phyloP scores from a whole-genome alignment of 2,797 vertebrate species.

The Phoeniculus purpureus region DNA sequence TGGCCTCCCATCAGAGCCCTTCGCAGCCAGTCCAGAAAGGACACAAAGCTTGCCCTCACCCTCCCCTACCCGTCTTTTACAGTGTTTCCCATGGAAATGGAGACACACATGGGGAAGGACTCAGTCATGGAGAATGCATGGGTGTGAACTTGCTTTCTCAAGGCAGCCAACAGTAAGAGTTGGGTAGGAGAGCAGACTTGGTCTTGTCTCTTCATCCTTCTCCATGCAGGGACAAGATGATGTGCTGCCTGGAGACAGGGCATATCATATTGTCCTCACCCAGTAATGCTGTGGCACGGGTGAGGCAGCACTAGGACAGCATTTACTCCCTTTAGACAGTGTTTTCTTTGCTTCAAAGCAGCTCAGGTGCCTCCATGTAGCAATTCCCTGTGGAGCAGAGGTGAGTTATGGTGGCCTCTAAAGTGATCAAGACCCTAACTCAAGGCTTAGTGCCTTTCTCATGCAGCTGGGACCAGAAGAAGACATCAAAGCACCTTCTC shows the following conservation, averaged over 20 bases:
- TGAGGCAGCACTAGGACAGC: not conserved
- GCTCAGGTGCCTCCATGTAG: not conserved
- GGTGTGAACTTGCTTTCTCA: not conserved
- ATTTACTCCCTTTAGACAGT: not conserved
- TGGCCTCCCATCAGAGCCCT: slow-evolving; percentile 1
- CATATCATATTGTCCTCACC: not conserved
- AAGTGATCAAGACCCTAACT: not conserved
- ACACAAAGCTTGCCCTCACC: not conserved
- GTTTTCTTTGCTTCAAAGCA: not conserved
- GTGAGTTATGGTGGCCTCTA: not conserved
- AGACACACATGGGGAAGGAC: fast-evolving
- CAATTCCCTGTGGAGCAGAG: not conserved
- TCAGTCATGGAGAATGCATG: not conserved
- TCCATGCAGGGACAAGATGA: too few relatives aligned
- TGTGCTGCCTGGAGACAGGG: not conserved
- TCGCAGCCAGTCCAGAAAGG: not conserved
- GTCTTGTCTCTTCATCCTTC: not conserved
- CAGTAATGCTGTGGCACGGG: not conserved
- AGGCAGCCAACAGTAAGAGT: not conserved
- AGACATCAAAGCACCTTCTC: not conserved
- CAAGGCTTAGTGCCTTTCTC: not conserved
- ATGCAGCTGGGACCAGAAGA: not conserved
- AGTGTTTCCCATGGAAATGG: not conserved
- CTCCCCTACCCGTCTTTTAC: fast-evolving
- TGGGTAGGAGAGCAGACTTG: not conserved